Base-by-base conservation (phyloP, 2,797 vertebrate species). In the Epinephelus awoara region DNA sequence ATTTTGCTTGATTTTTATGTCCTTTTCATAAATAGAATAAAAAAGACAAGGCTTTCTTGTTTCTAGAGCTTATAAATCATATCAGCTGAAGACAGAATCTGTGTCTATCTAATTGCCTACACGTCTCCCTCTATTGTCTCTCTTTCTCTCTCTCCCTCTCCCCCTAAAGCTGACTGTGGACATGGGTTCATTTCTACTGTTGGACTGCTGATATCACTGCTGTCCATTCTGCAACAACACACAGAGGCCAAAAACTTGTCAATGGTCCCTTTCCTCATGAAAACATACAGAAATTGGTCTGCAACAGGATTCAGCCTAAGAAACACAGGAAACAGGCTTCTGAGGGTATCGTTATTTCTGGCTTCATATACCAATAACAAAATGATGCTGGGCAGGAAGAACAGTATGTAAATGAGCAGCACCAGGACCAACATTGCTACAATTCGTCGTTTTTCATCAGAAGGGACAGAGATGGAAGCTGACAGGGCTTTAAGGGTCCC, bases 401-500 rank as follows among this genome's bases (percentile, higher is more conserved):
- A 38, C 38, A 80, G 34, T 0, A 17, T 49, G 65, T 80, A 75
- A 64, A 42, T 75, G 3, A 82, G 6, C 23, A 76, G 44, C 34
- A 82, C 74, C 25, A 73, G n/a, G 6, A 73, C 40, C 38, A 77
- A 5, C 19, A 54, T 27, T 54, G 8, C 74, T 1, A 82, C 46
- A 38, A 67, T 64, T 40, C 52, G 6, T 5, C 40, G 46, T 42
- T 73, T 82, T 68, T 73, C 52, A 1, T 57, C 21, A 47, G 21
- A 3, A 4, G 29, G 6, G 2, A 82, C 50, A 2, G 21, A 3
- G 11, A 6, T 23, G 34, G 79, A 44, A 0, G 73, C n/a, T 23
- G 58, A 55, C 58, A 77, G 58, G 2, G 69, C 58, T 77, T 21
- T 77, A 13, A 82, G 4, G 38, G 52, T 79, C 34, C 76, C 67